Base-by-base conservation (phyloP, 2,888 invertebrate species). In the Trisateles emortualis region DNA sequence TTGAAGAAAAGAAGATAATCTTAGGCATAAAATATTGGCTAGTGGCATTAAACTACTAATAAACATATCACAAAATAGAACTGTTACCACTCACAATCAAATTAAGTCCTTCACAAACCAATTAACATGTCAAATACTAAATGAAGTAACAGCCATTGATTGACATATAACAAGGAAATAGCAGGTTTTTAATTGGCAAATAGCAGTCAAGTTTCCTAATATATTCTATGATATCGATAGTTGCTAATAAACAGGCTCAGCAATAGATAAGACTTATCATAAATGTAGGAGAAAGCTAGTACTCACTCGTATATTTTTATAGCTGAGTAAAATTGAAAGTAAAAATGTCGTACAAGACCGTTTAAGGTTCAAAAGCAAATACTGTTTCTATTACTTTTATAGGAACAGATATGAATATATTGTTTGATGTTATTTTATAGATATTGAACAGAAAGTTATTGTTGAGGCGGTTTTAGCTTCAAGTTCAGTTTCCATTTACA, bases 251-350 rank as follows among this genome's bases (percentile, higher is more conserved):
- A 64, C 41, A 32, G 13, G 50, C 10, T 40, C 30, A 10, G 32
- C 4, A 3, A 43, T 29, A 54, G 63, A 70, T 63, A 56, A 65
- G 33, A 5, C 22, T 56, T 69, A 70, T 56, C 59, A 69, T 46
- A 52, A 59, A 29, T 33, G 19, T 16, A 33, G 6, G 57, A 22
- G 70, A 70, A 66, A 68, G 57, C 40, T 32, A 35, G 35, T 6
- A 11, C 50, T 26, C 17, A 30, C 11, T 13, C 38, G 24, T 38
- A 36, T 30, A 33, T 51, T 54, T 64, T 61, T 52, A 57, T 16
- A 13, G 32, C 14, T 38, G 10, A 33, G 36, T 42, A 47, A 56
- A 45, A 66, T 51, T 57, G 48, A 68, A 66, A 70, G 52, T 69
- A 32, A 26, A 26, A 17, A 30, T 24, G 14, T 32, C 24, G 19